Evolutionary conservation across 2,113 vertebrate genomes (phyloP).

Genomic region (Myrmecophaga tridactyla): DNA sequence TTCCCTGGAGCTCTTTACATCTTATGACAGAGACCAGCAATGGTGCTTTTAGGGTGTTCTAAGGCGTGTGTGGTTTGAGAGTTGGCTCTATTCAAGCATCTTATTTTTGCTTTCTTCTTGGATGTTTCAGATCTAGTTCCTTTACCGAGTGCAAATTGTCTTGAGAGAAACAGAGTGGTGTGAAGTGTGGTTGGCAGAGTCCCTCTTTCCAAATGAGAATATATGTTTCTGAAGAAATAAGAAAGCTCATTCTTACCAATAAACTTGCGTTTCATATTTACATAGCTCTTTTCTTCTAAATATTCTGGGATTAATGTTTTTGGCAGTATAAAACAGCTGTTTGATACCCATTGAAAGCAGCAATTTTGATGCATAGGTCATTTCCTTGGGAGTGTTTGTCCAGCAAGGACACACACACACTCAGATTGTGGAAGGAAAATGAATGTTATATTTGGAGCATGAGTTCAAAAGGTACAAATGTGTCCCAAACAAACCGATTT

Average conservation of each 20-base stretch:
- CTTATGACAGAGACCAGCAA: background rate
- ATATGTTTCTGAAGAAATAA: conserved; percentile 39
- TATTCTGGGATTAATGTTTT: conserved; percentile 40
- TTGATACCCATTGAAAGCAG: conserved; percentile 9
- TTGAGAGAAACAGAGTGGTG: conserved; percentile 44
- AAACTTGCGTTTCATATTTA: conserved; percentile 22
- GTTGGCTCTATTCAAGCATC: background rate
- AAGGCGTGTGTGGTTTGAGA: background rate
- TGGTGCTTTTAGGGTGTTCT: background rate
- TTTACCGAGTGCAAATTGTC: background rate
- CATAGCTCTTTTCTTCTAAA: conserved; percentile 25
- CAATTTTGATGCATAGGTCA: background rate
- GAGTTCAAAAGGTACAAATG: conserved; percentile 3
- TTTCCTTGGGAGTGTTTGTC: background rate
- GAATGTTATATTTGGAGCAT: conserved; percentile 3
- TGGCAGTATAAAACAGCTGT: conserved; percentile 1
- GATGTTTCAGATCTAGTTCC: background rate
- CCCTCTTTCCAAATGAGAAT: conserved; percentile 34
- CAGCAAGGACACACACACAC: background rate
- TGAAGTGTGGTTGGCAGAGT: conserved; percentile 22
- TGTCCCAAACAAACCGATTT: background rate
- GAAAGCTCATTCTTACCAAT: conserved; percentile 33
- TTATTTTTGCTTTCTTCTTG: conserved; percentile 5
- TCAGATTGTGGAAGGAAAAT: conserved; percentile 4
- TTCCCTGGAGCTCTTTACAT: background rate